phyloP scores from a whole-genome alignment of 2,888 invertebrate genomes.

The Mimas tiliae region DNA sequence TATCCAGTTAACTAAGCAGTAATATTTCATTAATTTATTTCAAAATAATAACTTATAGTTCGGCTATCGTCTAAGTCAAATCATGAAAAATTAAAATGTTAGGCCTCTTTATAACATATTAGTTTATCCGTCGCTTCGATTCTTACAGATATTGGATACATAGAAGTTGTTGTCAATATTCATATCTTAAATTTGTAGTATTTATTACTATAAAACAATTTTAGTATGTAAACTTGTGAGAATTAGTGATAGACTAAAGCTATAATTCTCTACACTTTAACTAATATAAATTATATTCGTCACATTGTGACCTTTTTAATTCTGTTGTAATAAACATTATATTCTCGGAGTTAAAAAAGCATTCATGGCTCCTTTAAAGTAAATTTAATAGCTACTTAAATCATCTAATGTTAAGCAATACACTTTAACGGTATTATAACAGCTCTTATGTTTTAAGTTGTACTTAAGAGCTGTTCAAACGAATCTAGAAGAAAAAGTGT shows the following conservation, averaged over 20 bases:
- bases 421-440: conserved; percentile 15
- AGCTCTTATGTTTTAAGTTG: conserved; percentile 1
- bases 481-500: no score
- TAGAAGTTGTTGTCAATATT: neutral
- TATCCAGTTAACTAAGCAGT: neutral
- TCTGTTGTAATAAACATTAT: conserved; percentile 7
- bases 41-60: neutral
- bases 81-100: neutral
- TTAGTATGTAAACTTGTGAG: neutral
- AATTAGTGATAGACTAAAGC: neutral
- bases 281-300: neutral
- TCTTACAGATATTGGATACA: neutral
- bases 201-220: neutral
- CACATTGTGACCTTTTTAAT: neutral
- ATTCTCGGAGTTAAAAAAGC: neutral
- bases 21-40: neutral
- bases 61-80: neutral
- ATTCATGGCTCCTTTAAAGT: neutral
- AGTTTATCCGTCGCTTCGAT: neutral
- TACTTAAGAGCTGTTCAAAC: neutral
- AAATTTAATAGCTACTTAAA: conserved; percentile 13
- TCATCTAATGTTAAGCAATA: neutral
- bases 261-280: neutral
- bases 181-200: no score
- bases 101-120: neutral